A percentile compares a stretch with the other conserved stretches of the same genome.
These are phyloP conservation scores for Sabellastarte sp. DNA, from an alignment of 2,888 invertebrate genomes.

Conservation along the genomic window DNA sequence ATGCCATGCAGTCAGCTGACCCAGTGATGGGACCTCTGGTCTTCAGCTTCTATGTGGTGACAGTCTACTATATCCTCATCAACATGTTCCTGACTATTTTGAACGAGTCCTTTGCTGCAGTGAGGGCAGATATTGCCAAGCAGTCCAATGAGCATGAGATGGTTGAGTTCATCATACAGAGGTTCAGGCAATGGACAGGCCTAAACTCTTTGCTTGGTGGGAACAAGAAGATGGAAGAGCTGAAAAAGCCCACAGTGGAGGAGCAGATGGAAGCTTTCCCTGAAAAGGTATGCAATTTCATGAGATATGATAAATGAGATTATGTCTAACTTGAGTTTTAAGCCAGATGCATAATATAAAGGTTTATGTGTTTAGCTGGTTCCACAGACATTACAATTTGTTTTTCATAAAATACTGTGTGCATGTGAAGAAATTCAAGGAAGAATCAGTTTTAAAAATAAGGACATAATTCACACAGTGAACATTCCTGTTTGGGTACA, in stretches of 20 bases:
- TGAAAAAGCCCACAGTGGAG: neutral
- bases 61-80: constrained; percentile 49
- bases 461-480: too few relatives aligned
- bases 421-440: too few relatives aligned
- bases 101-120: constrained; percentile 49
- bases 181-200: constrained; percentile 32
- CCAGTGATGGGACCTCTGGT: constrained; percentile 47
- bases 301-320: too few relatives aligned
- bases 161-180: constrained; percentile 44
- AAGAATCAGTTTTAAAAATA: too few relatives aligned
- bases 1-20: constrained; percentile 45
- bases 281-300: neutral
- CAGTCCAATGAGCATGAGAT: constrained; percentile 56
- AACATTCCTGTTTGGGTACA: too few relatives aligned
- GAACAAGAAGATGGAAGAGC: neutral
- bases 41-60: constrained; percentile 43
- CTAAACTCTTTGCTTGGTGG: neutral
- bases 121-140: constrained; percentile 40
- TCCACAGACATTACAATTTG: too few relatives aligned
- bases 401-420: too few relatives aligned
- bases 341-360: too few relatives aligned
- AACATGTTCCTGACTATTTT: constrained; percentile 57
- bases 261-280: neutral
- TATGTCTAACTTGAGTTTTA: too few relatives aligned
- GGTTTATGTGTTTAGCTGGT: too few relatives aligned